These are phyloP conservation scores for Eupithecia centaureata DNA, from an alignment of 2,888 invertebrate genomes.

Conservation along the genomic window DNA sequence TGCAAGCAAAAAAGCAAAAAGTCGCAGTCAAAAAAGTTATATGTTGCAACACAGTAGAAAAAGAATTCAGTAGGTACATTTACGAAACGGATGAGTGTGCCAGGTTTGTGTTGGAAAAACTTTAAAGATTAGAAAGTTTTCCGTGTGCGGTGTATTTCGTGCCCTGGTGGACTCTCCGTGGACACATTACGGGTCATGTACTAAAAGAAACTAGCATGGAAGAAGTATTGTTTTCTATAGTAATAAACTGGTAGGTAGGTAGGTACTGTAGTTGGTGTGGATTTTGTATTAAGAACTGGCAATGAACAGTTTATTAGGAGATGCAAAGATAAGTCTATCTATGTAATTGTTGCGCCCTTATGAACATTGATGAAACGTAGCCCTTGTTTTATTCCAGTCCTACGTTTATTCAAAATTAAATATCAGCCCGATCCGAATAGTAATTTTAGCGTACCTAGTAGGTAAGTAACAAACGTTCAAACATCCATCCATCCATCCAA, in stretches of 20 bases:
- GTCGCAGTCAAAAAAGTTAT: conserved; percentile 10
- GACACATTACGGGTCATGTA: conserved; percentile 56
- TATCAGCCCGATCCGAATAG: too few relatives aligned
- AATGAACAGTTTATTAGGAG: too few relatives aligned
- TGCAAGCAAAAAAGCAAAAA: neutral
- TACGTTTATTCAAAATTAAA: too few relatives aligned
- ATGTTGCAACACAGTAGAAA: conserved; percentile 36
- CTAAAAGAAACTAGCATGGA: conserved; percentile 47
- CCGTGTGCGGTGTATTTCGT: conserved; percentile 49
- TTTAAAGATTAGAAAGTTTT: conserved; percentile 72
- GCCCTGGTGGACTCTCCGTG: conserved; percentile 50
- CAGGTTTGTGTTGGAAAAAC: conserved; percentile 56
- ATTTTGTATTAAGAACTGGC: neutral
- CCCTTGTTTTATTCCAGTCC: too few relatives aligned
- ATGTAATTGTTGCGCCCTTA: too few relatives aligned
- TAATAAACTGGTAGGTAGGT: too few relatives aligned
- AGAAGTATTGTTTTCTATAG: conserved; percentile 15
- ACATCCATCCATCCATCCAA: too few relatives aligned
- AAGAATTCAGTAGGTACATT: conserved; percentile 45
- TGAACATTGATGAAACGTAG: too few relatives aligned
- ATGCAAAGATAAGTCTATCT: neutral
- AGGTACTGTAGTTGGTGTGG: neutral
- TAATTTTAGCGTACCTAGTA: too few relatives aligned
- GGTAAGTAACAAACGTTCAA: too few relatives aligned
- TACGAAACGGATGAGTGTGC: conserved; percentile 55